Evolutionary conservation across 2,797 vertebrate genomes (phyloP).

Genomic region (Hafferia zeledoni): DNA sequence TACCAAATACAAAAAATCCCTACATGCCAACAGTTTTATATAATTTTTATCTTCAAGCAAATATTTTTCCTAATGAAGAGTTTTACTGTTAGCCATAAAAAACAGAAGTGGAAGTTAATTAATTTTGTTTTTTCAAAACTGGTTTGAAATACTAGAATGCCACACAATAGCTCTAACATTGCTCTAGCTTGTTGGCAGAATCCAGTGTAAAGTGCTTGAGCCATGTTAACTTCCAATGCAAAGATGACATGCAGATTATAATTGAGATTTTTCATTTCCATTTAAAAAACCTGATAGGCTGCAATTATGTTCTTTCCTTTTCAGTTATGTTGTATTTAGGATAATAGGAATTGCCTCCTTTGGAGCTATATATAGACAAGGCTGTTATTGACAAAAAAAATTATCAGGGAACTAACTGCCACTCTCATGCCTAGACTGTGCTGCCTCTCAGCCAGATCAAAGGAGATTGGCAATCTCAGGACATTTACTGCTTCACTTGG

Average conservation of each 20-base stretch:
- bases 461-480: neutral
- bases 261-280: conserved; percentile 24
- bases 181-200: neutral
- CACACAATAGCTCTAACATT: neutral
- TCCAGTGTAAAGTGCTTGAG: neutral
- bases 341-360: neutral
- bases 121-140: neutral
- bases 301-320: conserved; percentile 18
- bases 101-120: neutral
- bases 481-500: neutral
- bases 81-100: neutral
- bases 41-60: neutral
- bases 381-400: neutral
- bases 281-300: neutral
- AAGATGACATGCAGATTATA: neutral
- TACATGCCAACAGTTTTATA: neutral
- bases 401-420: neutral
- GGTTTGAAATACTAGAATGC: neutral
- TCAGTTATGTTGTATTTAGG: neutral
- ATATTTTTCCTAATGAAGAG: neutral
- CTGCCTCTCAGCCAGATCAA: neutral
- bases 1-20: neutral
- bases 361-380: neutral
- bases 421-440: neutral
- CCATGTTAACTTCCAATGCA: neutral